A percentile compares a stretch with the other conserved stretches of the same genome.
These are phyloP conservation scores for Argynnis bischoffii DNA, from an alignment of 2,888 invertebrate species.

Conservation along the genomic window DNA sequence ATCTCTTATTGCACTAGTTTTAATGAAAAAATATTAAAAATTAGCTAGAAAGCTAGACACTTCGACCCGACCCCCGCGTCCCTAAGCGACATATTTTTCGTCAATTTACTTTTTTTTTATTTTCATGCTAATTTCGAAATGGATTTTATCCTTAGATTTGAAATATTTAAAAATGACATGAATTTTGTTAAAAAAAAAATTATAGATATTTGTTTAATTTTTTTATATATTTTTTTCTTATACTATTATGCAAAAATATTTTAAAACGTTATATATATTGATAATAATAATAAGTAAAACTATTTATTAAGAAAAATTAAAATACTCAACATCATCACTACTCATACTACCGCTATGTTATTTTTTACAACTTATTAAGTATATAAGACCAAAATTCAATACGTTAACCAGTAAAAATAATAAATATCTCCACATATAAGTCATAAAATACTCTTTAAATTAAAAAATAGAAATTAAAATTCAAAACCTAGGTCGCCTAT, in stretches of 20 bases:
- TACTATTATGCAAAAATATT: too few relatives aligned
- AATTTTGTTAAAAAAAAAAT: background rate
- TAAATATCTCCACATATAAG: too few relatives aligned
- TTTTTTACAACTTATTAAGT: too few relatives aligned
- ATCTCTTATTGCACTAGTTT: conserved; percentile 31
- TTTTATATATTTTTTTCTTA: background rate
- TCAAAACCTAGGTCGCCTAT: too few relatives aligned
- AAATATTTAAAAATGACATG: conserved; percentile 13
- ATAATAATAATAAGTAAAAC: background rate
- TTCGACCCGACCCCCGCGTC: conserved; percentile 43
- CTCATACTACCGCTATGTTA: too few relatives aligned
- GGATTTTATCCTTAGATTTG: conserved; percentile 52
- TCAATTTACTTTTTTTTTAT: conserved; percentile 60
- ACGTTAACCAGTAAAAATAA: too few relatives aligned
- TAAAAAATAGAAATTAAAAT: too few relatives aligned
- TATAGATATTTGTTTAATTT: background rate
- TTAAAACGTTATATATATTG: too few relatives aligned
- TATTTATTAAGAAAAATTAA: background rate
- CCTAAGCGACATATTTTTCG: conserved; percentile 57
- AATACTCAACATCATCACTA: too few relatives aligned
- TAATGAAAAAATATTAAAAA: conserved; percentile 49
- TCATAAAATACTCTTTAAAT: too few relatives aligned
- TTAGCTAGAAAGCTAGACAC: conserved; percentile 60
- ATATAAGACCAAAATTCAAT: too few relatives aligned
- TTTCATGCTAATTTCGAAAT: conserved; percentile 70